Base-by-base conservation (phyloP, 2,888 invertebrate genomes). In the Agrochola macilenta region DNA sequence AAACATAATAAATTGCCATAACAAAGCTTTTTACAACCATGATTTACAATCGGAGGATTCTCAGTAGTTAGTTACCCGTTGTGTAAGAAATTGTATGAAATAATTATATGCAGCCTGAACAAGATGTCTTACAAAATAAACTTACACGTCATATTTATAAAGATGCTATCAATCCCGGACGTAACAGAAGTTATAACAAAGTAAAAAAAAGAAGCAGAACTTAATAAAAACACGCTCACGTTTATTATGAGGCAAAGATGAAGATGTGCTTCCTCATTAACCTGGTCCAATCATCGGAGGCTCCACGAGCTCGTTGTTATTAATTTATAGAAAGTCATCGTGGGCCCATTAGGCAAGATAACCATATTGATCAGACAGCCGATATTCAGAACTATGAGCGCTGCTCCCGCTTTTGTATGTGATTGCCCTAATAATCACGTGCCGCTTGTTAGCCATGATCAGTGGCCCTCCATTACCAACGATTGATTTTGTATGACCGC, bases 321-420 rank as follows among this genome's bases (percentile, higher is more conserved):
- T 95, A 96, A 96, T 96, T 95, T 96, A 95, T 96, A 95, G 96
- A 96, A 95, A 96, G 96, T 96, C 96, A 96, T 96, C 95, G 94
- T 93, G 89, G 84, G 90, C 89, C 95, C 95, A 96, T 96, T 96
- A 96, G 95, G 90, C 83, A 89, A 93, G 94, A 94, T 95, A 93
- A 93, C 94, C 95, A 96, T 96, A 96, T 95, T 94, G 96, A 96
- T 95, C 95, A 91, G 90, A 87, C 89, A 88, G 89, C 88, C 89
- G 94, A 95, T 96, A 95, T 92, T 93, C 90, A 85, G 88, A 89
- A 89, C 88, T 88, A 89, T 90, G 87, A 82, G 79, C 84, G 89
- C 90, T 92, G 91, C 93, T 94, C 90, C 93, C 78, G 90, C 92
- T 90, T 92, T 93, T 93, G 93, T 94, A 89, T 94, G 92, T 95